Conservation (phyloP, 2,113 vertebrate species). For the Chionis minor region DNA sequence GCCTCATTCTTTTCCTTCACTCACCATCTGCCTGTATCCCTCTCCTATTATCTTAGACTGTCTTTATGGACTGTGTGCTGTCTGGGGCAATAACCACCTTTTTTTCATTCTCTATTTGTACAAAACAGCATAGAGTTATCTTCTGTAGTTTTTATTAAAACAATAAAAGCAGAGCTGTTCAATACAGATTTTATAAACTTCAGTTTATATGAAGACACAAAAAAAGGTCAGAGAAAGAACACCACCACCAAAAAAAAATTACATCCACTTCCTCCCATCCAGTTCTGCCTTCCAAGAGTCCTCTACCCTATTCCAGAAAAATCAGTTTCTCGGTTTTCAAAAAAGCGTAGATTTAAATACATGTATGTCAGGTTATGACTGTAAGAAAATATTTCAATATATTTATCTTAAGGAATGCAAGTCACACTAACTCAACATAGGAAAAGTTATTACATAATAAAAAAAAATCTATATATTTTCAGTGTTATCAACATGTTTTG, state of each 20-base stretch:
- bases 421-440: neutral
- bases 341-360: neutral
- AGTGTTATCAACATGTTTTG: neutral
- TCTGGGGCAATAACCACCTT: neutral
- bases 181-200: neutral
- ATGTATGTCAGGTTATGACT: neutral
- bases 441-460: neutral
- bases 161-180: neutral
- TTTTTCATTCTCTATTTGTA: neutral
- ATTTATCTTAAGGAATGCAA: neutral
- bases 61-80: neutral
- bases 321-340: neutral
- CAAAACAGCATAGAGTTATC: neutral
- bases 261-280: neutral
- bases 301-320: neutral
- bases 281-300: neutral
- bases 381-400: neutral
- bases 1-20: neutral
- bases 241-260: neutral
- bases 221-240: neutral
- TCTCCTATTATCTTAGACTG: neutral
- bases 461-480: neutral
- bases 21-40: conserved; percentile 24
- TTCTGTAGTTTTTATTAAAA: neutral
- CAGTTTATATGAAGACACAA: neutral